phyloP scores from a whole-genome alignment of 2,888 invertebrate species.

The Aleiodes testaceus region DNA sequence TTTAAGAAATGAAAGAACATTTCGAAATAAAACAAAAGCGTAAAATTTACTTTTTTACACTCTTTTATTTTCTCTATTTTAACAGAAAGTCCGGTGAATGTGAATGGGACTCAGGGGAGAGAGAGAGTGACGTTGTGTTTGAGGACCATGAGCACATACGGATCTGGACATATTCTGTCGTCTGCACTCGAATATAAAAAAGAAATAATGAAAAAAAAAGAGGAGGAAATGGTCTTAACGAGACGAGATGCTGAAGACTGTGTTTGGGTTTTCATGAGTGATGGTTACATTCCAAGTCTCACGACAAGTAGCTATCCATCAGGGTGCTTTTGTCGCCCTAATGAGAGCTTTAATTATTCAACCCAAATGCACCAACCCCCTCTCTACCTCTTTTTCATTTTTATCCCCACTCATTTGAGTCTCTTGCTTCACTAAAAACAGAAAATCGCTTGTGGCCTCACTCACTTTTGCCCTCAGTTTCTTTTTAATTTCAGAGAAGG shows the following conservation, averaged over 20 bases:
- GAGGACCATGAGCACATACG: conserved; percentile 29
- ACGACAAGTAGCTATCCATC: conserved; percentile 71
- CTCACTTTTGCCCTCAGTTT: conserved; percentile 25
- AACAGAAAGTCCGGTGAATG: not conserved
- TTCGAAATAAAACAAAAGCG: conserved; percentile 70
- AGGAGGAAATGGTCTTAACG: conserved; percentile 33
- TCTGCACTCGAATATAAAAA: conserved; percentile 1
- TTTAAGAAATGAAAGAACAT: conserved; percentile 73
- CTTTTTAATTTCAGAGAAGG: not conserved
- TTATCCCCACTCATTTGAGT: conserved; percentile 48
- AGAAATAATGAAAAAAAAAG: not conserved
- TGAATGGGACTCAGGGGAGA: conserved; percentile 2
- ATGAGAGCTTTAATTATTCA: conserved; percentile 73
- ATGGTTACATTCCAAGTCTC: conserved; percentile 39
- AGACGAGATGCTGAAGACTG: conserved; percentile 44
- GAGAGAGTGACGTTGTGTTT: conserved; percentile 26
- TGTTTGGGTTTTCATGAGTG: conserved; percentile 36
- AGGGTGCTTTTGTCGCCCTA: conserved; percentile 74
- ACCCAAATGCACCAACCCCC: conserved; percentile 59
- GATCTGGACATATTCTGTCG: conserved; percentile 19
- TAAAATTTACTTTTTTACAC: not conserved
- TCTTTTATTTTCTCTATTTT: not conserved
- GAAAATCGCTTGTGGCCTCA: conserved; percentile 19
- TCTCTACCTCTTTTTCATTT: conserved; percentile 56
- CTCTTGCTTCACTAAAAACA: conserved; percentile 34